A percentile compares a stretch with the other conserved stretches of the same genome.
phyloP scores from a whole-genome alignment of 2,797 vertebrate species.

The Pteropus rufus region DNA sequence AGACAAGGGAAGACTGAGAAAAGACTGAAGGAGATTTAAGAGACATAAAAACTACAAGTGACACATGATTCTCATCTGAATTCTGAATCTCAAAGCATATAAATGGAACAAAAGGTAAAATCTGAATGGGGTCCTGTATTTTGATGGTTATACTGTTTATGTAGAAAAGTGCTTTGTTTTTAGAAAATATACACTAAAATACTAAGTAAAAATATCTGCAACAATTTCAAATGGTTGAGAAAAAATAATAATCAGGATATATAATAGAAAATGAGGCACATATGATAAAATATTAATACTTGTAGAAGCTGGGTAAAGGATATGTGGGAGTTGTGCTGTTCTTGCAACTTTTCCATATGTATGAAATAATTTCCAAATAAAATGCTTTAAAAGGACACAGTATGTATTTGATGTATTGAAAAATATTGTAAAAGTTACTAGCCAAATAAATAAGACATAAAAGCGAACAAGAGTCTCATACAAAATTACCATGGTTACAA shows the following conservation, averaged over 20 bases:
- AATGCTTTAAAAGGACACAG: not conserved
- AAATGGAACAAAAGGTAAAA: not conserved
- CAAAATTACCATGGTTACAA: not conserved
- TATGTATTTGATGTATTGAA: not conserved
- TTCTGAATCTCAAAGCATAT: not conserved
- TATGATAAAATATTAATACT: not conserved
- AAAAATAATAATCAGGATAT: not conserved
- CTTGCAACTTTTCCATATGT: not conserved
- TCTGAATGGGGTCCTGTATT: not conserved
- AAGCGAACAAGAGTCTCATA: not conserved
- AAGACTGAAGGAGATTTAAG: not conserved
- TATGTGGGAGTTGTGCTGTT: not conserved
- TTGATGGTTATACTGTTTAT: not conserved
- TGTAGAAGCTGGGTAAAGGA: not conserved
- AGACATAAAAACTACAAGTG: not conserved
- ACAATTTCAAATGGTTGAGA: conserved; percentile 6
- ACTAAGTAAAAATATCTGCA: not conserved
- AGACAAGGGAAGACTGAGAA: not conserved
- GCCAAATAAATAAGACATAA: not conserved
- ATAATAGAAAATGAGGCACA: not conserved
- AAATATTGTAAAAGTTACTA: not conserved
- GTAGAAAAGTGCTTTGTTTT: not conserved
- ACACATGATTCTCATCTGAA: not conserved
- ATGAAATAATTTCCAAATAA: not conserved
- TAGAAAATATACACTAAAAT: not conserved